Percentiles rank a stretch among this genome's conserved stretches.
Evolutionary conservation across 35 echinoderm and acorn worm species (phyloP).

Genomic region (Heliocidaris erythrogramma): DNA sequence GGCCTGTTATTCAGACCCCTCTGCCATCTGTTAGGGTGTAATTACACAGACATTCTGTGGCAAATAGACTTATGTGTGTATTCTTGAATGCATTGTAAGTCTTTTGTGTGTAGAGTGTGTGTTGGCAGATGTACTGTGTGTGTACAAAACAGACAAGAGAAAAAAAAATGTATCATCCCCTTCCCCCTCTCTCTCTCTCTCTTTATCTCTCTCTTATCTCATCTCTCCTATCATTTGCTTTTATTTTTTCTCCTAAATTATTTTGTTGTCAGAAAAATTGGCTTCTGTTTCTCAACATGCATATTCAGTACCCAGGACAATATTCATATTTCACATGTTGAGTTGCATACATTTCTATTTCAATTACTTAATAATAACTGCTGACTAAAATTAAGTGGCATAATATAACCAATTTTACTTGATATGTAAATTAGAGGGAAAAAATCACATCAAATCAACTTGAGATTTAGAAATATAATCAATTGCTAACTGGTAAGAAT

Average conservation of each 20-base stretch:
- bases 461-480: too few relatives aligned
- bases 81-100: background rate
- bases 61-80: slow-evolving; percentile 17
- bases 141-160: too few relatives aligned
- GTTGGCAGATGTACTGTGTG: slow-evolving; percentile 1
- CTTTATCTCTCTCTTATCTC: background rate
- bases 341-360: background rate
- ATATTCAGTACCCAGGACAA: background rate
- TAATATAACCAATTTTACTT: too few relatives aligned
- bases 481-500: too few relatives aligned
- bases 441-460: too few relatives aligned
- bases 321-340: background rate
- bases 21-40: background rate
- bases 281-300: background rate
- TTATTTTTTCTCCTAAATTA: background rate
- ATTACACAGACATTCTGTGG: slow-evolving; percentile 17
- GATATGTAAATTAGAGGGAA: too few relatives aligned
- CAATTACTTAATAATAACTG: background rate
- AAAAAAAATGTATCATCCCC: too few relatives aligned
- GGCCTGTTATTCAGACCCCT: background rate
- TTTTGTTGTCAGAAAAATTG: background rate
- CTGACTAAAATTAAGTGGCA: too few relatives aligned
- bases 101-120: background rate
- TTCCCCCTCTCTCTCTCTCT: background rate
- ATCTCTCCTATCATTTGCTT: background rate